Evolutionary conservation across 2,888 invertebrate genomes (phyloP).

Genomic region (Parnassius mnemosyne): DNA sequence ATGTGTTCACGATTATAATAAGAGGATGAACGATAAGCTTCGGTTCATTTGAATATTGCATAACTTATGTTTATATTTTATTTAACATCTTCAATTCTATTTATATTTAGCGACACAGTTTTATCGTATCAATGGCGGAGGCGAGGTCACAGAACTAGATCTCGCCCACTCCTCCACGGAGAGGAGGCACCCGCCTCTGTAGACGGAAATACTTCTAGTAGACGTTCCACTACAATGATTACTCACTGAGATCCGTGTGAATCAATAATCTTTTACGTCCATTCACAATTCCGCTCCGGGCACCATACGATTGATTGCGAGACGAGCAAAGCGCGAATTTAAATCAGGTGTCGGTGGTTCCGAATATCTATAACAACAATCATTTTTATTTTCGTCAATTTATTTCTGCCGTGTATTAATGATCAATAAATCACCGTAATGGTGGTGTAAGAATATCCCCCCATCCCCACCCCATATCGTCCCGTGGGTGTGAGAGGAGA

Average conservation of each 20-base stretch:
- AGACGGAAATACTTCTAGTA: conserved; percentile 33
- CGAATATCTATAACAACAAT: no score
- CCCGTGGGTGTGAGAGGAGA: no score
- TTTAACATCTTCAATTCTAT: conserved; percentile 11
- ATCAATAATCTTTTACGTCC: conserved; percentile 32
- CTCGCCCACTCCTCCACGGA: conserved; percentile 50
- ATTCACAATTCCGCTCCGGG: conserved; percentile 37
- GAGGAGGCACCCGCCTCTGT: conserved; percentile 29
- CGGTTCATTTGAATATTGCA: neutral
- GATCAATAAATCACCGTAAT: no score
- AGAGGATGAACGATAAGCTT: neutral
- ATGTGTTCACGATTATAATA: neutral
- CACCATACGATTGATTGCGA: conserved; percentile 28
- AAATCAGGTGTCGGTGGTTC: no score
- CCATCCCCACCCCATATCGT: no score
- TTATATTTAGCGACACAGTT: conserved; percentile 37
- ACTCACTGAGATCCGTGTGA: conserved; percentile 46
- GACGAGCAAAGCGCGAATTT: neutral
- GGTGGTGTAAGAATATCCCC: no score
- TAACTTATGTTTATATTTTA: neutral
- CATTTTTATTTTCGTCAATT: no score
- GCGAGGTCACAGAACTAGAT: conserved; percentile 61
- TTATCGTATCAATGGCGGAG: conserved; percentile 40
- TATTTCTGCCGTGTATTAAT: no score
- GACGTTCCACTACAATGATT: conserved; percentile 48